Evolutionary conservation across 2,113 vertebrate genomes (phyloP).

Genomic region (Ceuthmochares aereus): DNA sequence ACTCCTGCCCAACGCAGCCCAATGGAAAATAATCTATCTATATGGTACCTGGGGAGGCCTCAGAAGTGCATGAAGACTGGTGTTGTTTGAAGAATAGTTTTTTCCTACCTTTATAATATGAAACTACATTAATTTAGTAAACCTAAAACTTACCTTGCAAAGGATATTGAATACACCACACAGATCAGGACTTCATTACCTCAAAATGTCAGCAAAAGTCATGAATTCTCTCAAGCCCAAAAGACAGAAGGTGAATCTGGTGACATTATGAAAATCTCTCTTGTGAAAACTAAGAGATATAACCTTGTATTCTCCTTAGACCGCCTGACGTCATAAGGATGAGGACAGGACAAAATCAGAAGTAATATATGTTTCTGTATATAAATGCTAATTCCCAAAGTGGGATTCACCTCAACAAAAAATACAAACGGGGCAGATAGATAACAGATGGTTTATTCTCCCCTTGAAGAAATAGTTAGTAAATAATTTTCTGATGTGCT

Average conservation of each 20-base stretch:
- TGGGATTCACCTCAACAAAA: not conserved
- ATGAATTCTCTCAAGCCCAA: constrained; percentile 13
- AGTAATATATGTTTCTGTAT: not conserved
- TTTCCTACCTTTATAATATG: not conserved
- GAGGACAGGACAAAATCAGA: not conserved
- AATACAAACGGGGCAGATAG: not conserved
- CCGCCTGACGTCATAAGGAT: not conserved
- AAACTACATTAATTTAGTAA: constrained; percentile 1
- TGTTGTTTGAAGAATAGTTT: not conserved
- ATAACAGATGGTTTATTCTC: not conserved
- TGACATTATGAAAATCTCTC: constrained; percentile 11
- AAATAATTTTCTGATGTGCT: not conserved
- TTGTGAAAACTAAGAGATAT: constrained; percentile 12
- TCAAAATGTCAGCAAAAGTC: constrained; percentile 36
- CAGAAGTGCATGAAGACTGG: not conserved
- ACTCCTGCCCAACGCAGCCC: not conserved
- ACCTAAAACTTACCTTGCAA: constrained; percentile 11
- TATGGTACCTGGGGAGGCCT: not conserved
- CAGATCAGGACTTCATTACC: not conserved
- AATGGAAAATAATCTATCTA: not conserved
- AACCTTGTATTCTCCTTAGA: not conserved
- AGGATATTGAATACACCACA: not conserved
- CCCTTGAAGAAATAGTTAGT: not conserved
- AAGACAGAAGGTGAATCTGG: not conserved
- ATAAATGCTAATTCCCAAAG: not conserved